Evolutionary conservation across 2,888 invertebrate genomes (phyloP), one percentile per base, ranked within the genome.

Genomic region (Habroteleia sp.): DNA sequence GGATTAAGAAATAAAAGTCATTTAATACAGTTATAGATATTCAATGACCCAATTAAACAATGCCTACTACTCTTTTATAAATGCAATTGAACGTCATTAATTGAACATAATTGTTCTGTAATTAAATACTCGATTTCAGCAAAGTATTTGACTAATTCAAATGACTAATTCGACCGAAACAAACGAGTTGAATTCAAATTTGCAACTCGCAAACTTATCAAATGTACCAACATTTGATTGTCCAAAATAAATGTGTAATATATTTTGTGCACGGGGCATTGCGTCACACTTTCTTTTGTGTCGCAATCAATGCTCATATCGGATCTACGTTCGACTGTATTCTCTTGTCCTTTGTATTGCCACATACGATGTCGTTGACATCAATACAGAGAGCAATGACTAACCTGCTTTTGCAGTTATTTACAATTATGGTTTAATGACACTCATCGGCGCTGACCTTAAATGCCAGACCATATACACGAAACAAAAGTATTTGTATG

Each of bases 361-460:
- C 29, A 48, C 73, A 62, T 52, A 31, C 54, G 54, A 58, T 60
- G 73, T 66, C 73, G 73, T 74, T 74, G 66, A 66, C 73, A 74
- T 54, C 60, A 52, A 62, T 74, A 66, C 58, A 56, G 60, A 60
- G 65, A 65, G 65, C 73, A 73, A 66, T 60, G 65, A 66, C 60
- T 73, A 66, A 66, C 58, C 65, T 52, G 72, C 58, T 73, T 73
- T 73, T 72, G 31, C 48, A 54, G 63, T 63, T 63, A 72, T 69
- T 69, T 54, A 72, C 71, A 62, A 71, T 62, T 62, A 65, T 58
- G 63, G 72, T 65, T 72, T 65, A 65, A 72, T 65, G 72, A 72
- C 63, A 65, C 72, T 62, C 63, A 23, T 39, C 58, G 25, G 11
- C 27, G 37, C 44, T 71, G 63, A 14, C 63, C 71, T 72, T 63